A percentile compares a stretch with the other conserved stretches of the same genome.
Evolutionary conservation across 37 sponge, comb jelly and placozoan genomes (phyloP).

Genomic region (Bolinopsis microptera): DNA sequence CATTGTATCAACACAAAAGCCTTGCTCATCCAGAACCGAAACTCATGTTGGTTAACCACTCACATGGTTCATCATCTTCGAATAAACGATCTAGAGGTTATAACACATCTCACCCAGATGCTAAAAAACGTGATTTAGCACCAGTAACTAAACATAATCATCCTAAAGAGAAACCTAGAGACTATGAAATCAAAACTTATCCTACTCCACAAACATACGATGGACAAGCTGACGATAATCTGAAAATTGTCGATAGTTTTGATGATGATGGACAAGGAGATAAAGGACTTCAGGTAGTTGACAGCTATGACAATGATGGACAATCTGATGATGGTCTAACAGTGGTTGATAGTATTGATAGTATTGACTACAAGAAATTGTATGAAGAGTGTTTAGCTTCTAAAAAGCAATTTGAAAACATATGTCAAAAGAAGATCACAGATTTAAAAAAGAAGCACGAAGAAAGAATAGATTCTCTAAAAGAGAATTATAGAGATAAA

Average conservation of each 20-base stretch:
- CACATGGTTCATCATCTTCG: background rate
- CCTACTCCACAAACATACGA: background rate
- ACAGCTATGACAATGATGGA: background rate
- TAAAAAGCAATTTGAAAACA: no score
- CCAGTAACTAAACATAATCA: background rate
- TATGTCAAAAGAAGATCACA: no score
- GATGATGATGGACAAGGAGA: background rate
- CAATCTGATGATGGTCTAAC: background rate
- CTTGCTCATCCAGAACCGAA: background rate
- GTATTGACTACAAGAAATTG: conserved; percentile 15
- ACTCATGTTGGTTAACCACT: background rate
- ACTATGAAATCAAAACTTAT: background rate
- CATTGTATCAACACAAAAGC: background rate
- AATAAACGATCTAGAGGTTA: background rate
- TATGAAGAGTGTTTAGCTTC: background rate
- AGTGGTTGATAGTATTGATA: background rate
- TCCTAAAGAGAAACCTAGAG: background rate
- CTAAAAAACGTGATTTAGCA: background rate
- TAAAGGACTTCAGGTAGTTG: background rate
- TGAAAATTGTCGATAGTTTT: background rate
- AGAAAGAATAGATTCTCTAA: background rate
- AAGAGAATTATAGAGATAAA: background rate
- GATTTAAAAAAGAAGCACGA: background rate
- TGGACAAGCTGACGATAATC: background rate
- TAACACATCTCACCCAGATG: background rate